These are phyloP conservation scores for Batillaria attramentaria DNA, from an alignment of 1,140 invertebrate species.

Conservation along the genomic window DNA sequence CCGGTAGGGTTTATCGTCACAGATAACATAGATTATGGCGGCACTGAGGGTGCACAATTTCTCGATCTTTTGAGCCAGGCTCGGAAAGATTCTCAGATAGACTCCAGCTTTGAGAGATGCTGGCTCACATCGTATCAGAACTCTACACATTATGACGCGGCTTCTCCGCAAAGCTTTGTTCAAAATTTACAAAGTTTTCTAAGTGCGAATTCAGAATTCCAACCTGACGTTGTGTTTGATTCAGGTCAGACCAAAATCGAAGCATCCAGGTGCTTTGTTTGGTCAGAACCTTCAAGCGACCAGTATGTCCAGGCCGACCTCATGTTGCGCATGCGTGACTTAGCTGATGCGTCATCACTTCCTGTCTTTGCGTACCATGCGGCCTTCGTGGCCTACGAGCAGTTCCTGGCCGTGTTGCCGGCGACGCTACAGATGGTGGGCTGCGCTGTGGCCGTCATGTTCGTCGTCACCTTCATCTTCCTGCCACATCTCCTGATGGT, in stretches of 20 bases:
- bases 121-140: constrained; percentile 33
- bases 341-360: constrained; percentile 46
- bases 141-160: constrained; percentile 15
- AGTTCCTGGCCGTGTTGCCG: constrained; percentile 94
- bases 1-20: constrained; percentile 36
- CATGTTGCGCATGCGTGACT: constrained; percentile 51
- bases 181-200: constrained; percentile 76
- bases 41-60: constrained; percentile 15
- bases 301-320: constrained; percentile 41
- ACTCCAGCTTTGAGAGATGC: constrained; percentile 18
- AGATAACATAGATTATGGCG: constrained; percentile 24
- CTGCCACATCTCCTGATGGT: constrained; percentile 95
- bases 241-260: constrained; percentile 85
- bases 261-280: constrained; percentile 60
- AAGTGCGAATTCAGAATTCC: constrained; percentile 55
- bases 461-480: constrained; percentile 95
- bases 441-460: constrained; percentile 90
- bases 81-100: constrained; percentile 25
- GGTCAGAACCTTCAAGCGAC: neutral
- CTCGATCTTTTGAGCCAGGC: constrained; percentile 23
- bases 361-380: constrained; percentile 47
- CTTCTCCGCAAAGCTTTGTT: constrained; percentile 22
- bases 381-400: constrained; percentile 64
- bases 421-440: constrained; percentile 94
- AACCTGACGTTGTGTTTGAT: constrained; percentile 82